Percentiles rank a stretch among this genome's conserved stretches.
phyloP scores from a whole-genome alignment of 2,113 vertebrate genomes.

The Scortum barcoo region DNA sequence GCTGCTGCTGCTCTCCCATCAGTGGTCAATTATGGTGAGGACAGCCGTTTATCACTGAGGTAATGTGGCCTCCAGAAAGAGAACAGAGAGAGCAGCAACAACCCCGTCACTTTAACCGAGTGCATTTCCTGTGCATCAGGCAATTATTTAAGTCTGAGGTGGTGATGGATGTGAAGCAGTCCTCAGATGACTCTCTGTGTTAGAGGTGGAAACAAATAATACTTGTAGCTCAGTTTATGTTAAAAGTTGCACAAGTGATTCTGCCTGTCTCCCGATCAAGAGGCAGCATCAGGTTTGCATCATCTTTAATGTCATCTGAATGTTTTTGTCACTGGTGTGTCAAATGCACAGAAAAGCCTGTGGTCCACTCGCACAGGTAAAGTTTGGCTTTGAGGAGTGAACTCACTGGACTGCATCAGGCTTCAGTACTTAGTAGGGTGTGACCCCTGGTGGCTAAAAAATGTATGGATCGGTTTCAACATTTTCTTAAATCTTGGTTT shows the following conservation, averaged over 20 bases:
- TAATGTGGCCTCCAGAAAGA: slow-evolving; percentile 37
- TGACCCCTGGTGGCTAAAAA: slow-evolving; percentile 67
- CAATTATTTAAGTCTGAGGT: slow-evolving; percentile 7
- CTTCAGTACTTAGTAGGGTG: slow-evolving; percentile 27
- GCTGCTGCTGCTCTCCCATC: slow-evolving; percentile 36
- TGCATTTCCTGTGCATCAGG: slow-evolving; percentile 15
- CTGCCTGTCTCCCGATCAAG: background rate
- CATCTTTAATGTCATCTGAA: background rate
- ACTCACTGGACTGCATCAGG: slow-evolving; percentile 18
- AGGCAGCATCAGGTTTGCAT: slow-evolving; percentile 1
- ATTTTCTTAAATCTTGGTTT: slow-evolving; percentile 18
- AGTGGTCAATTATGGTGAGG: slow-evolving; percentile 40
- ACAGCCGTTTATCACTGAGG: slow-evolving; percentile 55
- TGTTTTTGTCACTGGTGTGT: background rate
- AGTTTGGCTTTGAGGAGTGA: slow-evolving; percentile 17
- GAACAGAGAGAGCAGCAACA: slow-evolving; percentile 1
- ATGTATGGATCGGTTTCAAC: too few species aligned
- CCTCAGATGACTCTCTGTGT: background rate
- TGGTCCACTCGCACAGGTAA: background rate
- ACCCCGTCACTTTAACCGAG: slow-evolving; percentile 2
- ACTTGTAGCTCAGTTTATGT: background rate
- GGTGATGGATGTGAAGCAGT: background rate
- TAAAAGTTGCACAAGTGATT: background rate
- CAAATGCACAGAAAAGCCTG: slow-evolving; percentile 39
- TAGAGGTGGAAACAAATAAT: background rate